Base-by-base conservation (phyloP, 2,113 vertebrate species). In the Salvator merianae region DNA sequence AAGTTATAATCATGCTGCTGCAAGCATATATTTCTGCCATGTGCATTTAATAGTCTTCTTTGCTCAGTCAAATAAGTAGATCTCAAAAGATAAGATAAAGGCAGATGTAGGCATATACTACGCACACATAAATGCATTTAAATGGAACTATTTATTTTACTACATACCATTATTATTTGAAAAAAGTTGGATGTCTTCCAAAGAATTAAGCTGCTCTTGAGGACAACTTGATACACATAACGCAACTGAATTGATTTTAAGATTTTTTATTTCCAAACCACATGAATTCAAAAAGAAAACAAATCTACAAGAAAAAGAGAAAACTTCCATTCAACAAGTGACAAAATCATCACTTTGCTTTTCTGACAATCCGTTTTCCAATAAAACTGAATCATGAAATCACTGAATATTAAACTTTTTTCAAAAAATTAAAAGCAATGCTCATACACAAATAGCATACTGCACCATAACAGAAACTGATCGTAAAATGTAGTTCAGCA, bases 201-300 rank as follows among this genome's bases (percentile, higher is more conserved):
- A 91, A 40, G 94, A 95, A 72, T 91, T 84, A 62, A 97, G 94
- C 13, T 96, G 93, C 86, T 95, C 93, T 82, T 95, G 95, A 2
- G 97, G 97, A 91, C 97, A 97, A 77, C 92, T 91, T 88, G 96
- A 94, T 32, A 97, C 95, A 0, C 97, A 97, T 86, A 97, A 91
- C 83, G 94, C 88, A 43, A 91, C 73, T 82, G 95, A 95, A 87
- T 82, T 77, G 12, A 91, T 88, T 88, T 83, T 83, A 68, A 74
- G 36, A 26, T 91, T 94, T 78, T 85, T 86, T 43, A 82, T 87
- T 79, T 95, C 93, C 90, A 93, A 83, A 71, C 87, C 86, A 85
- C 96, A 97, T 71, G 95, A 92, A 89, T 96, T 94, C 94, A 96
- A 89, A 91, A 96, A 96, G 93, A 97, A 97, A 38, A 97, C 95